Base-by-base conservation (phyloP, 2,797 vertebrate species). In the Limnodromus scolopaceus region DNA sequence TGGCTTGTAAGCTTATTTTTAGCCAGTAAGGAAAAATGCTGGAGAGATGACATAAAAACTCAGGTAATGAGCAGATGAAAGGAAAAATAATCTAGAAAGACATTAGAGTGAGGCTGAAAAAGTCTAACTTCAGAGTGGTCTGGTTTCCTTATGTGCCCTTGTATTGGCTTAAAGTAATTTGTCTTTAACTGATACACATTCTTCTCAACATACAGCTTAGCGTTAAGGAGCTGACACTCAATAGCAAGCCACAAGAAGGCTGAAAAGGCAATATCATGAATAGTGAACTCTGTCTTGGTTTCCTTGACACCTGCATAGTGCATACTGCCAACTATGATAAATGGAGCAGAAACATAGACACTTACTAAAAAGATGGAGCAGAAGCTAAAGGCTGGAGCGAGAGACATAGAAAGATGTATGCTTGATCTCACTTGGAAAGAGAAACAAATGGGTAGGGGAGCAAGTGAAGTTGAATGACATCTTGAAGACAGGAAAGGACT, bases 271-370 rank as follows among this genome's bases (percentile, higher is more conserved):
- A 19, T 93, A 96, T 96, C 95, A 88, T 93, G 96, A 96, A 93
- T 87, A 97, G 95, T 85, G 94, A 96, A 97, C 79, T 94, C 78
- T 95, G 81, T 95, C 84, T 93, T 96, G 96, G 95, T 96, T 97
- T 96, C 84, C 96, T 92, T 96, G 94, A 97, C 87, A 91, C 94
- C 77, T 92, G 92, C 86, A 68, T 97, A 96, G 96, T 80, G 81
- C 92, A 79, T 91, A 92, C 91, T 96, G 95, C 89, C 92, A 94
- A 61, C 94, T 93, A 91, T 87, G 92, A 94, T 97, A 98, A 97
- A 97, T 96, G 97, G 94, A 98, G 97, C 96, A 97, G 97, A 98
- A 97, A 97, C 91, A 76, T 85, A 96, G 92, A 96, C 85, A 80
- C 86, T 93, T 95, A 91, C 94, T 96, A 96, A 94, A 96, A 97